These are phyloP conservation scores for Saccostrea echinata DNA, from an alignment of 1,140 invertebrate species.

Conservation along the genomic window DNA sequence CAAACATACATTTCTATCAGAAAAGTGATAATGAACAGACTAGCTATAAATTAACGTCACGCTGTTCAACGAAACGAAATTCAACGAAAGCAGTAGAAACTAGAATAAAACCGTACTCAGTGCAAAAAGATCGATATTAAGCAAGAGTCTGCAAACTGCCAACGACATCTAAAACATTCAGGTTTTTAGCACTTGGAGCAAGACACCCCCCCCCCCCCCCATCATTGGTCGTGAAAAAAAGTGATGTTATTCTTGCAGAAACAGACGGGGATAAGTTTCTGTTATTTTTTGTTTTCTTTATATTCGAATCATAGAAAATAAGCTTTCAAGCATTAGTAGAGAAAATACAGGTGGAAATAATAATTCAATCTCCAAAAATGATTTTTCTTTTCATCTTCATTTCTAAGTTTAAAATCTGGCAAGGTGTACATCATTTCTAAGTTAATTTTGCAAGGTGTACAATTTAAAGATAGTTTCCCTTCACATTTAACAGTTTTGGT, in stretches of 20 bases:
- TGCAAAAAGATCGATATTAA: not conserved
- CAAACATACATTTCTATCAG: not conserved
- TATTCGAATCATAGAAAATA: not conserved
- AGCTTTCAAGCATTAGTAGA: not conserved
- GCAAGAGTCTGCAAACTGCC: not conserved
- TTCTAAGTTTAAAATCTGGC: no score
- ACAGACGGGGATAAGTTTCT: not conserved
- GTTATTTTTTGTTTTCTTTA: not conserved
- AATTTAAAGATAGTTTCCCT: no score
- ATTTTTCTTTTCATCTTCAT: no score
- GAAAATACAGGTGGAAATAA: not conserved
- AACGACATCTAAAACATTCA: not conserved
- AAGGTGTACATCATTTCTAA: no score
- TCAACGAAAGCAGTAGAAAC: not conserved
- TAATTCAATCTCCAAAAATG: no score
- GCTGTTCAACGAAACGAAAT: not conserved
- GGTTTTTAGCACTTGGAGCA: not conserved
- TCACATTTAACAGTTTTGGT: no score
- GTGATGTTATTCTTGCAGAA: not conserved
- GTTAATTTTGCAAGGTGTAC: no score
- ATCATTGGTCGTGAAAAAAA: not conserved
- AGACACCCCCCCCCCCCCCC: no score
- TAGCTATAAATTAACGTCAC: conserved; percentile 10
- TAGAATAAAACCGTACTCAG: not conserved
- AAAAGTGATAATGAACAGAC: not conserved